Evolutionary conservation across 2,888 invertebrate species (phyloP), one percentile per base, ranked within the genome.

Genomic region (Cephus nigrinus): DNA sequence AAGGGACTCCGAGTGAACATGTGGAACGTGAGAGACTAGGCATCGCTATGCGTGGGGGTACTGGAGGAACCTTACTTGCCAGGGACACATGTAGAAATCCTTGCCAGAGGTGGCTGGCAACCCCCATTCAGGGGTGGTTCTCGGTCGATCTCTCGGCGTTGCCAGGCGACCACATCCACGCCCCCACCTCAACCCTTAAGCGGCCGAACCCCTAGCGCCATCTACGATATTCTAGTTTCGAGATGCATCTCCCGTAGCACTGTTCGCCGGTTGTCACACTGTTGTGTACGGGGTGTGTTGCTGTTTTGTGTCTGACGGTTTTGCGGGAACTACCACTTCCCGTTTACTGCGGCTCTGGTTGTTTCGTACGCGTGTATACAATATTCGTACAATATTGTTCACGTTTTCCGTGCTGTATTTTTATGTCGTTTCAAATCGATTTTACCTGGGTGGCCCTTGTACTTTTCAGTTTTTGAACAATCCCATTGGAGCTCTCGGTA

Each of bases 141-240:
- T 88, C 90, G 91, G 91, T 91, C 91, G 91, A 91, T 91, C 91
- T 90, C 89, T 85, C 88, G 86, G 84, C 87, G 91, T 91, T 91
- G 90, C 91, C 88, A 88, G 82, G 91, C 90, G 88, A 91, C 91
- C 86, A 85, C 86, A 85, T 86, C 87, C 83, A 80, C 82, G 82
- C 76, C 77, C n/a, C 79, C 77, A 79, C 82, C 84, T 81, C 85
- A 85, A 83, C 83, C 84, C 81, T 84, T 81, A 82, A 81, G 81
- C 83, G 83, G 30, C 12, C 69, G 69, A 32, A 30, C 69, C 32
- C 12, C 31, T 30, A 30, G 69, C 69, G 69, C 69, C 69, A 69
- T 32, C 69, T 69, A 69, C 30, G 32, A 30, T 30, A 32, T 32
- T 31, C 30, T 32, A 69, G 69, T 69, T 32, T 32, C 12, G 69